Evolutionary conservation across 2,113 vertebrate genomes (phyloP).

Genomic region (Oreochromis tanganicae): DNA sequence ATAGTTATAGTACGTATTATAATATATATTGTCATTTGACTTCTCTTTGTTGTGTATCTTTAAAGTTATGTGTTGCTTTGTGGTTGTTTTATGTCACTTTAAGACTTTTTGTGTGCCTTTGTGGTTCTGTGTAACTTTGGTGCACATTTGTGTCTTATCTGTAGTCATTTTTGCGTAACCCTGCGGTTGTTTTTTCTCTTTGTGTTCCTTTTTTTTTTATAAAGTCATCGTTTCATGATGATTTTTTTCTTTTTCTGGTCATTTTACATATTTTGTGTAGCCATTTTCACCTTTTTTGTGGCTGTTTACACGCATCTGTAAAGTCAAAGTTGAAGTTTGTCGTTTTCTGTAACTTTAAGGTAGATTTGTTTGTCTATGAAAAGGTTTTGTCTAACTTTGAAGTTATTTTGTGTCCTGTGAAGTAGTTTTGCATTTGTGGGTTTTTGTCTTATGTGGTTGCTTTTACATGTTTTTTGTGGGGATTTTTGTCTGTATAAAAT

Average conservation of each 20-base stretch:
- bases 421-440: background rate
- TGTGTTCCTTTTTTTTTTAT: background rate
- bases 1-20: accelerated
- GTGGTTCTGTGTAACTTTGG: background rate
- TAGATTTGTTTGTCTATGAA: background rate
- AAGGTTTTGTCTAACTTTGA: background rate
- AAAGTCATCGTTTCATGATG: background rate
- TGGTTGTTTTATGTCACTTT: background rate
- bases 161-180: background rate
- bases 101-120: background rate
- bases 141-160: background rate
- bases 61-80: background rate
- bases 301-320: background rate
- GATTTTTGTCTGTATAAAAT: background rate
- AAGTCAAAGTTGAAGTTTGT: background rate
- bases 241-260: background rate
- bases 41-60: background rate
- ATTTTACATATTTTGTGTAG: background rate
- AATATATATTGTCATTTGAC: background rate
- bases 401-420: background rate
- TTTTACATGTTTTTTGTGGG: background rate
- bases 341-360: background rate
- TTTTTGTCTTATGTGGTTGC: background rate
- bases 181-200: accelerated
- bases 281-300: background rate